Conservation (phyloP, 2,888 invertebrate species). For the Polyploca ridens region DNA sequence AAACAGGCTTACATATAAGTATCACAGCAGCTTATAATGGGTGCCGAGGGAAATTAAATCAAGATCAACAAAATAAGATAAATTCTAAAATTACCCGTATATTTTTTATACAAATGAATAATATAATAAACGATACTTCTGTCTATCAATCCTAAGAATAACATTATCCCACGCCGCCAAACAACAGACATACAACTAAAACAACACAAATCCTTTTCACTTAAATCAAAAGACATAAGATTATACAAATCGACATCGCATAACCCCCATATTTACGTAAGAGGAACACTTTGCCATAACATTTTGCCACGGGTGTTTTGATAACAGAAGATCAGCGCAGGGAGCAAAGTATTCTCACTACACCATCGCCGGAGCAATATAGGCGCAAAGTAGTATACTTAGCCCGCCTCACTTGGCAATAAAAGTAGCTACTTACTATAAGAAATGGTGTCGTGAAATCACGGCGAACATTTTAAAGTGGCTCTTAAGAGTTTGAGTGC, state of each 20-base stretch:
- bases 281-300: conserved; percentile 10
- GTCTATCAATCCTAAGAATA: no score
- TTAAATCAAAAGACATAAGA: conserved; percentile 4
- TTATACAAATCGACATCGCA: conserved; percentile 8
- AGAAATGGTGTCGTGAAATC: conserved; percentile 30
- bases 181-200: not conserved
- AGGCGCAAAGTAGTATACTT: conserved; percentile 52
- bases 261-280: conserved; percentile 12
- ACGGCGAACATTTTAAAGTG: conserved; percentile 8
- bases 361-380: conserved; percentile 42
- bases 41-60: no score
- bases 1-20: no score
- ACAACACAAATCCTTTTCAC: not conserved
- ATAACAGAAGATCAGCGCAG: conserved; percentile 45
- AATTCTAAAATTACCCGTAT: not conserved
- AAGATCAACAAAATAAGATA: not conserved
- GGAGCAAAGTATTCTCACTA: conserved; percentile 46
- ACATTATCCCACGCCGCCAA: not conserved
- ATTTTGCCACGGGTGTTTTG: conserved; percentile 41
- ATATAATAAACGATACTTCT: no score
- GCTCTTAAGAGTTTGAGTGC: not conserved
- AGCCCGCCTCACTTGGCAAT: conserved; percentile 49
- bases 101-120: no score
- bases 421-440: conserved; percentile 43
- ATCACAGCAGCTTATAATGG: no score